phyloP scores from a whole-genome alignment of 2,888 invertebrate genomes.

The Papilio demoleus region DNA sequence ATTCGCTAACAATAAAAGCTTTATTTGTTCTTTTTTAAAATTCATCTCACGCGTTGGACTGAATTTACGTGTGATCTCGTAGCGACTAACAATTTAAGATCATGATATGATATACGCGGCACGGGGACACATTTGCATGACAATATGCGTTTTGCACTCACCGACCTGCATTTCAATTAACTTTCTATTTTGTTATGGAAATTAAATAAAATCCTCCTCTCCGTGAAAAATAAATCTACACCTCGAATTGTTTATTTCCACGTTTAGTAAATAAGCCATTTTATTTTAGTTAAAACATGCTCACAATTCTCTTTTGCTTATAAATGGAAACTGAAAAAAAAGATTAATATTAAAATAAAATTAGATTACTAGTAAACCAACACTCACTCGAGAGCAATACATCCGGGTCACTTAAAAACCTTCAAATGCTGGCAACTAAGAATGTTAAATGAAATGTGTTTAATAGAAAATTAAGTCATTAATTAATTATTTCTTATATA shows the following conservation, averaged over 20 bases:
- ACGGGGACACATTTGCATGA: slow-evolving; percentile 34
- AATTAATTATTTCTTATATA: too few species aligned
- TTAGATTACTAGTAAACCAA: too few species aligned
- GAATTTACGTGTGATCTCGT: slow-evolving; percentile 30
- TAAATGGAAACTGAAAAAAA: too few species aligned
- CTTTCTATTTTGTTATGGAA: slow-evolving; percentile 31
- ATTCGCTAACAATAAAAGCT: slow-evolving; percentile 3
- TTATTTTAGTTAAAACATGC: too few species aligned
- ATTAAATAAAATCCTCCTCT: slow-evolving; percentile 37
- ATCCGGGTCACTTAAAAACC: too few species aligned
- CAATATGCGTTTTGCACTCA: slow-evolving; percentile 35
- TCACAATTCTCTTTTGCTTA: too few species aligned
- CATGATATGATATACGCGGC: slow-evolving; percentile 31
- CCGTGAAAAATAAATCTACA: neutral
- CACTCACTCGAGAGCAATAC: too few species aligned
- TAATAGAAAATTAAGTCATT: too few species aligned
- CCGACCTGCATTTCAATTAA: slow-evolving; percentile 39
- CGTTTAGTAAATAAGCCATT: neutral
- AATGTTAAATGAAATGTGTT: too few species aligned
- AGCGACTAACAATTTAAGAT: slow-evolving; percentile 32
- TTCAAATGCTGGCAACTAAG: too few species aligned
- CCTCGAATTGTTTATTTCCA: neutral
- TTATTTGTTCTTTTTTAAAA: slow-evolving; percentile 19
- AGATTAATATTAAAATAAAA: too few species aligned
- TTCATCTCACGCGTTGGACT: slow-evolving; percentile 8